Base-by-base conservation (phyloP, 1,140 invertebrate genomes). In the Drosophila pseudoananassae region DNA sequence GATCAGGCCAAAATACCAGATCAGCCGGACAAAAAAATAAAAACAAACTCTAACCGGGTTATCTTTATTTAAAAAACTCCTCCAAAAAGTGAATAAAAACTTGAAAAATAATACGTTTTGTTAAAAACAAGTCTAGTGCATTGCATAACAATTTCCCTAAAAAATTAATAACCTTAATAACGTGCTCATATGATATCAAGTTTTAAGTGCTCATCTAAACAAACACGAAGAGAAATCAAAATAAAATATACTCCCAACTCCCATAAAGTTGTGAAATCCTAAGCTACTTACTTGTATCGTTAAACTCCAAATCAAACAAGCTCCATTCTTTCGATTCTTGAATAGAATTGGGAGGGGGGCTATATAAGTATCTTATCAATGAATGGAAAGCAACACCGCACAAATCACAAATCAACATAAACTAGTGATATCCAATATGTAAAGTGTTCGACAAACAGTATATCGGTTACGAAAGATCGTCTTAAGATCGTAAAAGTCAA, bases 361-460 rank as follows among this genome's bases (percentile, higher is more conserved):
- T 15, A n/a, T 14, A 20, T 43, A 31, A 56, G 52, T 63, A 36
- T 56, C 69, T 63, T 60, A 73, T 63, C 70, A 45, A 73, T 78
- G 64, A 72, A 78, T 60, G 53, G 38, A 45, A 43, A 46, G 15
- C 25, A 33, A 57, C 56, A 73, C 46, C 65, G 65, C 61, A 84
- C 47, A 87, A 80, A 79, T 83, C 76, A 76, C 20, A 20, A 20
- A 20, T 20, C 20, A 20, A 84, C 80, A 84, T 84, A 65, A 84
- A 76, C 80, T 80, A 84, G 80, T 84, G 81, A 79, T 81, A 82
- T 65, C 56, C 61, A 61, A 74, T 46, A 59, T 76, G 64, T 70
- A 87, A 81, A 66, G 82, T 87, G 82, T 59, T 81, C 76, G 80
- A 74, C 69, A 77, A 82, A 77, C 65, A 81, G 51, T 17, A 20